phyloP scores from a whole-genome alignment of 2,797 vertebrate species.

The Staurois parvus region DNA sequence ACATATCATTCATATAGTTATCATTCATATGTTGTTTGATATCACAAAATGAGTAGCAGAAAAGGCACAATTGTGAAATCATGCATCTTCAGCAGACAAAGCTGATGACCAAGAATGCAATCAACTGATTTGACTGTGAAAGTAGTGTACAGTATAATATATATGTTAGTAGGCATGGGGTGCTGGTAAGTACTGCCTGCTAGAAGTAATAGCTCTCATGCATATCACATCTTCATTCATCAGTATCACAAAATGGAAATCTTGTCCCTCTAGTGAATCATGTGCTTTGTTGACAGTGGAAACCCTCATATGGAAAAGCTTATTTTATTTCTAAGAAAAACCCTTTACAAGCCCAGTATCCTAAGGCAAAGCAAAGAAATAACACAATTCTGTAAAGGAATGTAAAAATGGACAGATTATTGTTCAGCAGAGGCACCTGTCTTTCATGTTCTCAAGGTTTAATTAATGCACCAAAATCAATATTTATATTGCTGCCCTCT shows the following conservation, averaged over 20 bases:
- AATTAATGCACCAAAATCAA: too few species aligned
- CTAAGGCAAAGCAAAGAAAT: too few species aligned
- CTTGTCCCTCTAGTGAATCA: background rate
- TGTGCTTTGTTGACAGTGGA: background rate
- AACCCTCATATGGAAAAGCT: too few species aligned
- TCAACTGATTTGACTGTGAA: constrained; percentile 5
- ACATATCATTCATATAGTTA: background rate
- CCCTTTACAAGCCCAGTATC: too few species aligned
- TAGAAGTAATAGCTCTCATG: background rate
- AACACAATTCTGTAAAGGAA: too few species aligned
- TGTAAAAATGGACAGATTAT: too few species aligned
- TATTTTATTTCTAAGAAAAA: too few species aligned
- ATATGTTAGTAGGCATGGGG: background rate
- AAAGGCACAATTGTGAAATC: background rate
- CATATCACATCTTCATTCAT: background rate
- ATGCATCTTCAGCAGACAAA: background rate
- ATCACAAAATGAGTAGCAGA: background rate
- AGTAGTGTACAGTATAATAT: background rate
- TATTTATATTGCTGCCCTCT: too few species aligned
- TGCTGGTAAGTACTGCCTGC: background rate
- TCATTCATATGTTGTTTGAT: background rate
- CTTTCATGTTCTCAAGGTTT: too few species aligned
- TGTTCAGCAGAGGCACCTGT: too few species aligned
- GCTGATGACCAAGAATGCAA: background rate
- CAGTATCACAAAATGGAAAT: background rate